A percentile compares a stretch with the other conserved stretches of the same genome.
Conservation (phyloP, 2,888 invertebrate genomes). For the Metalampra italica region DNA sequence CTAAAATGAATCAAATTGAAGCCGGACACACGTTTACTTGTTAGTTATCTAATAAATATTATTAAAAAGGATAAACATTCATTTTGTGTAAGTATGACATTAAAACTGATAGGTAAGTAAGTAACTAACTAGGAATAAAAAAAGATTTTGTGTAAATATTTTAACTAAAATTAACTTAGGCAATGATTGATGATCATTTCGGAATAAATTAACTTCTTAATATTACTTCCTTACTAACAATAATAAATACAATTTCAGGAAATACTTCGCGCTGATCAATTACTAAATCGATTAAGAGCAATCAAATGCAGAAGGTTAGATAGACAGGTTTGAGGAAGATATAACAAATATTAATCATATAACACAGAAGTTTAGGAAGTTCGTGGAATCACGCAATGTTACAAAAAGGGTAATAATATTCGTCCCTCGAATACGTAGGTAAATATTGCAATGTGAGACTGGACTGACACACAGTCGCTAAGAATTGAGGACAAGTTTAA, state of each 20-base stretch:
- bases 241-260: slow-evolving; percentile 4
- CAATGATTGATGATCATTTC: background rate
- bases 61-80: no score
- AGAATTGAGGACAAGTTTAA: background rate
- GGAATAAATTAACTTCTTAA: background rate
- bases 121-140: no score
- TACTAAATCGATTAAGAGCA: slow-evolving; percentile 12
- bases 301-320: slow-evolving; percentile 11
- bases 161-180: background rate
- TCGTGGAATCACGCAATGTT: slow-evolving; percentile 3
- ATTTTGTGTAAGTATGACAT: no score
- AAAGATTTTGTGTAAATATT: no score
- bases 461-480: background rate
- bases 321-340: slow-evolving; percentile 4
- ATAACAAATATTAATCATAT: slow-evolving; percentile 12
- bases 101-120: no score
- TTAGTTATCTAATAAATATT: no score
- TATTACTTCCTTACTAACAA: background rate
- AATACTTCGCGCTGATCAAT: slow-evolving; percentile 12
- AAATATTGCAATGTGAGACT: background rate
- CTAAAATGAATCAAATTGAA: no score
- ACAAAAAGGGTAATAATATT: background rate
- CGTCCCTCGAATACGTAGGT: background rate
- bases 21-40: no score
- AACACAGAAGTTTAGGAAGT: slow-evolving; percentile 4